Evolutionary conservation across 2,113 vertebrate species (phyloP), one percentile per base, ranked within the genome.

Genomic region (Guaruba guarouba): DNA sequence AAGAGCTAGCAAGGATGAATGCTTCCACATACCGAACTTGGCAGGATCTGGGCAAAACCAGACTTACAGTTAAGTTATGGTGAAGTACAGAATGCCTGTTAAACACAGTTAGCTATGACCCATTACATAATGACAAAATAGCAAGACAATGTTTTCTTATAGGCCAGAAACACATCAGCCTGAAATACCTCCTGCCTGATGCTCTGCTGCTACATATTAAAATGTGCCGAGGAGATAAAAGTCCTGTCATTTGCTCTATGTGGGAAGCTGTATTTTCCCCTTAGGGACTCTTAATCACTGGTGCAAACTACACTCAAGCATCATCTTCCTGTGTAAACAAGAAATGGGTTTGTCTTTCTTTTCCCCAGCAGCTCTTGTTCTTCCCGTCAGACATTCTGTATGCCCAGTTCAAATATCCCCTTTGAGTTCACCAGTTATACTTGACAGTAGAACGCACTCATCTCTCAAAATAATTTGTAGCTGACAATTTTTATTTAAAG

Each of bases 401-500:
- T 87, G 67, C 87, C 92, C 82, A 90, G 49, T 94, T 82, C 90
- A 63, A 82, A 46, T 5, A 79, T 69, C 70, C 88, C 74, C 70
- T 92, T 90, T 94, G 91, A 92, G 94, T 95, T 88, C 78, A 71
- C 80, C 70, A 55, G 87, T 90, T 94, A 43, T 46, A 77, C 87
- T 95, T 91, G 90, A 93, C 91, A 93, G 74, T 28, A 41, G 85
- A 88, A 84, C 85, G 76, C 57, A 55, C 82, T 91, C 91, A 67
- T 93, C 89, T 87, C 88, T 89, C 91, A 86, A 89, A 96, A 95
- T 95, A 94, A 97, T 96, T 96, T 95, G 94, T 84, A 55, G 91
- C 93, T 89, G 90, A 73, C 94, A 74, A 61, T 87, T 95, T 96
- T 95, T 95, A 95, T 95, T 97, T 95, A 96, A 97, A 96, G 88